Conservation (phyloP, 2,888 invertebrate genomes). For the Ophion ventricosus region DNA sequence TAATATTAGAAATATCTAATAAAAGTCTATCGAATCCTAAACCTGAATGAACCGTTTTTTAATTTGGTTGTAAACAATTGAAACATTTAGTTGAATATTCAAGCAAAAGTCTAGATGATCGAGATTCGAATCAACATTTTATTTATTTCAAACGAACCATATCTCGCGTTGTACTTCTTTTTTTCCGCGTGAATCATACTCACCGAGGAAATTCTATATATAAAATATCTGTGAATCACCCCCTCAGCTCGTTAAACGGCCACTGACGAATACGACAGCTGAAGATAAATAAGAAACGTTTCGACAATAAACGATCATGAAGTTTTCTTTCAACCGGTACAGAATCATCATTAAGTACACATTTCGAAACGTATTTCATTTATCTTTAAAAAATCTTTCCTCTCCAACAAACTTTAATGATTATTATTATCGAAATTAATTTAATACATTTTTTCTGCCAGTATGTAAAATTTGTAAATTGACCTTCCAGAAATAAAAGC, state of each 20-base stretch:
- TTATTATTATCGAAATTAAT: neutral
- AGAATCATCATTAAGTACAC: neutral
- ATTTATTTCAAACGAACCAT: neutral
- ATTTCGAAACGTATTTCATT: neutral
- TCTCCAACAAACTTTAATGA: neutral
- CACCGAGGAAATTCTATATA: constrained; percentile 53
- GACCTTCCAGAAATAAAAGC: too few relatives aligned
- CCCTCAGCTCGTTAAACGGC: constrained; percentile 48
- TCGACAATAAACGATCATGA: constrained; percentile 41
- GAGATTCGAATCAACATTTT: neutral
- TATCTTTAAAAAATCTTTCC: neutral
- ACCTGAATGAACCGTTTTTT: too few relatives aligned
- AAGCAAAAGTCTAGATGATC: neutral
- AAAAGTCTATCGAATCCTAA: neutral
- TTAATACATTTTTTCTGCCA: too few relatives aligned
- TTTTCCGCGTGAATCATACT: constrained; percentile 52
- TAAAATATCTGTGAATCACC: constrained; percentile 59
- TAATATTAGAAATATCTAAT: neutral
- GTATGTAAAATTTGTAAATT: too few relatives aligned
- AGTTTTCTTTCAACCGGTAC: neutral
- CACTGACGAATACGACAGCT: constrained; percentile 22
- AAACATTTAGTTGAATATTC: neutral
- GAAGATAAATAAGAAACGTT: neutral
- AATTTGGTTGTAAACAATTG: neutral
- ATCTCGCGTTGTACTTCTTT: neutral